These are phyloP conservation scores for Bugula neritina DNA, from an alignment of 2,888 invertebrate genomes.

Conservation along the genomic window DNA sequence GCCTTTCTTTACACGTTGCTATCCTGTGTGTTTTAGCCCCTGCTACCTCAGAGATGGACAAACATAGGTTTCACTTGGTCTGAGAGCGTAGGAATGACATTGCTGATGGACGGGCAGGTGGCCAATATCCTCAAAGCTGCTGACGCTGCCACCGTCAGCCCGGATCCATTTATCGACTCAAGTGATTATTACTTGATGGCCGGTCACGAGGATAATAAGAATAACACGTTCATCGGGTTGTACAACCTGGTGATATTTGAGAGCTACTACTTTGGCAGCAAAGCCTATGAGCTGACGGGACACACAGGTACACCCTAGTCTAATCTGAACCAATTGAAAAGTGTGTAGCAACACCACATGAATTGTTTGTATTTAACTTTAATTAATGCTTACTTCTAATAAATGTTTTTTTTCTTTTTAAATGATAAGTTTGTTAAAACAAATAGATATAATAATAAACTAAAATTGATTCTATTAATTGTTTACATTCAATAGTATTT, in stretches of 20 bases:
- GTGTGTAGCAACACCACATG: too few relatives aligned
- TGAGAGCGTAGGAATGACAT: not conserved
- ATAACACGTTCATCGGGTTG: not conserved
- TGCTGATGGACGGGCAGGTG: constrained; percentile 16
- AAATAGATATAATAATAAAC: too few relatives aligned
- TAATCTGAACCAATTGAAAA: not conserved
- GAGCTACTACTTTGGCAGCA: constrained; percentile 24
- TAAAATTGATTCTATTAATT: too few relatives aligned
- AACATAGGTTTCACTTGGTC: constrained; percentile 27
- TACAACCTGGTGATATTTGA: constrained; percentile 23
- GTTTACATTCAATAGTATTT: too few relatives aligned
- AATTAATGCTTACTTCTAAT: too few relatives aligned
- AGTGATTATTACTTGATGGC: not conserved
- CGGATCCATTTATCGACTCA: not conserved
- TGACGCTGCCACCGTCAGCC: not conserved
- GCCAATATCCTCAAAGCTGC: not conserved
- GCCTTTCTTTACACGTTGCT: too few relatives aligned
- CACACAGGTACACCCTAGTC: not conserved
- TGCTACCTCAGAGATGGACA: constrained; percentile 9
- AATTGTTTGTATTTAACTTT: too few relatives aligned
- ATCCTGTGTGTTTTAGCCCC: too few relatives aligned
- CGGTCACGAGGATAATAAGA: not conserved
- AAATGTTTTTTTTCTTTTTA: too few relatives aligned
- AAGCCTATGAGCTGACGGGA: constrained; percentile 25
- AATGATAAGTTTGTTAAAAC: too few relatives aligned